Conservation (phyloP, 1,140 invertebrate species). For the Ylistrum balloti region DNA sequence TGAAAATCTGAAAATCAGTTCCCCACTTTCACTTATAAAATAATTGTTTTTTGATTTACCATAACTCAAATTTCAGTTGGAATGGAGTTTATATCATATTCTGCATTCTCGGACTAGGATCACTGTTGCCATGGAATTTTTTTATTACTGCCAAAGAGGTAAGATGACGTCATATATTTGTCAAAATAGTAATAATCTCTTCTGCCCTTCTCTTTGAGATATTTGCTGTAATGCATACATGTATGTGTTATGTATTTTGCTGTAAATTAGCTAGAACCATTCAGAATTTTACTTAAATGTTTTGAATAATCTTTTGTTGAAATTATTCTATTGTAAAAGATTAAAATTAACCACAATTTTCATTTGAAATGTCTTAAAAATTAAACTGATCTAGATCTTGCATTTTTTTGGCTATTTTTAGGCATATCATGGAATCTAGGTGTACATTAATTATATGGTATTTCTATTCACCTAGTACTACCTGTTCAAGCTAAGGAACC, state of each 20-base stretch:
- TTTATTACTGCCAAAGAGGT: slow-evolving; percentile 97
- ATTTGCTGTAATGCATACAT: too few species aligned
- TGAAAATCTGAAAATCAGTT: too few species aligned
- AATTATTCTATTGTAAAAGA: too few species aligned
- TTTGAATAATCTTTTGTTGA: neutral
- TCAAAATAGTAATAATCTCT: too few species aligned
- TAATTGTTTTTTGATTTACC: too few species aligned
- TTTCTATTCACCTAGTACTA: slow-evolving; percentile 90
- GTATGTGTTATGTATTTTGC: too few species aligned
- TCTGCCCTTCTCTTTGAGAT: too few species aligned
- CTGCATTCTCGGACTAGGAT: slow-evolving; percentile 94
- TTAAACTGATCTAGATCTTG: neutral
- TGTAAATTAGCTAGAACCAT: neutral
- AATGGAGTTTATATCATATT: slow-evolving; percentile 92
- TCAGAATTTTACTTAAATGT: neutral
- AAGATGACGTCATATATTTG: slow-evolving; percentile 79
- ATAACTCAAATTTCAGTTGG: slow-evolving; percentile 83
- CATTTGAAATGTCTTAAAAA: slow-evolving; percentile 6
- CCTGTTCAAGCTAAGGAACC: slow-evolving; percentile 96
- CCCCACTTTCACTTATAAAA: too few species aligned
- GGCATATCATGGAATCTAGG: too few species aligned
- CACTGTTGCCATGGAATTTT: slow-evolving; percentile 96
- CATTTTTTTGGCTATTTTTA: neutral
- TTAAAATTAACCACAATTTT: too few species aligned
- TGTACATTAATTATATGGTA: neutral